Percentiles rank a stretch among this genome's conserved stretches.
Conservation (phyloP, 2,113 vertebrate genomes). For the Isurus oxyrinchus region DNA sequence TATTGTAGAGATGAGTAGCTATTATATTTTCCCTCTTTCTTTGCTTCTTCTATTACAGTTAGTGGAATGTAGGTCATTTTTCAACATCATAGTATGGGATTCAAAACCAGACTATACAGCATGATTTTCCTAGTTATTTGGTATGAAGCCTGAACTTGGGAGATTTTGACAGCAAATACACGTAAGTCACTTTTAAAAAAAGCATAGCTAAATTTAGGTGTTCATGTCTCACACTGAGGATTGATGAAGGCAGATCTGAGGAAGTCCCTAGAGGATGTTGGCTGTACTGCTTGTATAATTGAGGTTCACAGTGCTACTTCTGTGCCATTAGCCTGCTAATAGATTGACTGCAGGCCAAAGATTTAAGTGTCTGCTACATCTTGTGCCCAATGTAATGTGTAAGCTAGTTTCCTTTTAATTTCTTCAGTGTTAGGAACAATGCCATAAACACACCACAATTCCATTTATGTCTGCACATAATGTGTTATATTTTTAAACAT, state of each 20-base stretch:
- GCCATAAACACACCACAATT: background rate
- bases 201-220: constrained; percentile 31
- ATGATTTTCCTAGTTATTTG: background rate
- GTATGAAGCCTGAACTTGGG: constrained; percentile 7
- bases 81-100: background rate
- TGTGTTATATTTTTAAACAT: background rate
- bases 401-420: constrained; percentile 31
- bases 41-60: background rate
- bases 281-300: constrained; percentile 30
- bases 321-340: constrained; percentile 33
- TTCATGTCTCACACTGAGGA: constrained; percentile 32
- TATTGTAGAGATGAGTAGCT: background rate
- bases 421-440: background rate
- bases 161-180: background rate
- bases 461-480: background rate
- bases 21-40: background rate
- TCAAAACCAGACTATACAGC: background rate
- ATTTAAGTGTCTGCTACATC: constrained; percentile 26
- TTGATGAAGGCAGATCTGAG: constrained; percentile 33
- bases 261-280: constrained; percentile 17
- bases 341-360: constrained; percentile 32
- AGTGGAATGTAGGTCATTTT: background rate
- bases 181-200: constrained; percentile 30
- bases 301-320: constrained; percentile 28
- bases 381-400: background rate